Evolutionary conservation across 2,888 invertebrate species (phyloP).

Genomic region (Meteorus cinctellus): DNA sequence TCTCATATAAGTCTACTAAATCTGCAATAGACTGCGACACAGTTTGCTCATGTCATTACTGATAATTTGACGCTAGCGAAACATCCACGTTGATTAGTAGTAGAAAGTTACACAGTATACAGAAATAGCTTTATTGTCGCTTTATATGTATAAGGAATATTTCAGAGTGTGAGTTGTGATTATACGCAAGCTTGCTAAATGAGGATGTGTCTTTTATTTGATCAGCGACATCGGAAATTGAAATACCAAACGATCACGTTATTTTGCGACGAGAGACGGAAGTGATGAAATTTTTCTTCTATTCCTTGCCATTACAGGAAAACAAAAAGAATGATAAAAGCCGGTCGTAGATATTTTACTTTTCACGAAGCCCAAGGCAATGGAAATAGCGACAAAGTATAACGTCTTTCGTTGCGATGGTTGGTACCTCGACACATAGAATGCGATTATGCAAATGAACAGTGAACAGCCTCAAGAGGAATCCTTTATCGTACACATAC

Average conservation of each 20-base stretch:
- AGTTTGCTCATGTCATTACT: slow-evolving; percentile 17
- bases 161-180: too few species aligned
- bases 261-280: too few species aligned
- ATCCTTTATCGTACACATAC: slow-evolving; percentile 29
- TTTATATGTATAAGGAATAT: too few species aligned
- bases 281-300: too few species aligned
- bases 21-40: slow-evolving; percentile 21
- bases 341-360: neutral
- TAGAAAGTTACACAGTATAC: neutral
- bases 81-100: slow-evolving; percentile 3
- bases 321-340: neutral
- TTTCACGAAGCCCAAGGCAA: neutral
- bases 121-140: neutral
- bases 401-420: neutral
- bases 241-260: too few species aligned
- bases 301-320: too few species aligned
- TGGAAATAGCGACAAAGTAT: neutral
- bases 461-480: slow-evolving; percentile 25
- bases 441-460: slow-evolving; percentile 40
- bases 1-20: neutral
- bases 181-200: too few species aligned
- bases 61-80: slow-evolving; percentile 13
- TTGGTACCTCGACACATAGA: slow-evolving; percentile 26
- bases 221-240: too few species aligned
- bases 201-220: too few species aligned